These are phyloP conservation scores for Trididemnum clinides DNA, from an alignment of 23 tunicate species.

Conservation along the genomic window DNA sequence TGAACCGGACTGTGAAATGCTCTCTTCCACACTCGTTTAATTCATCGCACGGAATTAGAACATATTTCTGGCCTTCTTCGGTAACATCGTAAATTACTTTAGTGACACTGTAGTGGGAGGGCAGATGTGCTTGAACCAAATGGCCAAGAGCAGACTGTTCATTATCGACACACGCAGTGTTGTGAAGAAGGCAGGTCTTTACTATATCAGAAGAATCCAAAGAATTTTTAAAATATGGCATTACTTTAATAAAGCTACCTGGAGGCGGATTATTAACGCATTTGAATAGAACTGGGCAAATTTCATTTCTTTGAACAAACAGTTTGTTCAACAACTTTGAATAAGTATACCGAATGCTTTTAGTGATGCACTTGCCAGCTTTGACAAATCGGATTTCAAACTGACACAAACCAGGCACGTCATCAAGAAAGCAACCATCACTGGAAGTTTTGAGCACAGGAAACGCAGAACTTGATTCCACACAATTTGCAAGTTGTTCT, in stretches of 20 bases:
- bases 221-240: conserved; percentile 29
- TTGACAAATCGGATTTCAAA: not conserved
- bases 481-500: too few species aligned
- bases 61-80: conserved; percentile 35
- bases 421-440: too few species aligned
- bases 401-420: not conserved
- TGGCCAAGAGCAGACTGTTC: conserved; percentile 8
- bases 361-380: not conserved
- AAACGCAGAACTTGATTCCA: too few species aligned
- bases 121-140: conserved; percentile 32
- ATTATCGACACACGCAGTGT: not conserved
- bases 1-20: not conserved
- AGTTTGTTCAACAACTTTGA: conserved; percentile 26
- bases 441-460: too few species aligned
- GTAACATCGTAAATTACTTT: not conserved
- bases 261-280: conserved; percentile 35
- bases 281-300: conserved; percentile 46
- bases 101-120: not conserved
- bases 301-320: conserved; percentile 49
- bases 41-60: conserved; percentile 4
- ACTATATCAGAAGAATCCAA: conserved; percentile 28
- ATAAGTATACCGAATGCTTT: conserved; percentile 42
- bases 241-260: conserved; percentile 26
- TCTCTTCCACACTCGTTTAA: not conserved
- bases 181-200: conserved; percentile 39